Evolutionary conservation across 2,888 invertebrate genomes (phyloP).

Genomic region (Elmis aenea): DNA sequence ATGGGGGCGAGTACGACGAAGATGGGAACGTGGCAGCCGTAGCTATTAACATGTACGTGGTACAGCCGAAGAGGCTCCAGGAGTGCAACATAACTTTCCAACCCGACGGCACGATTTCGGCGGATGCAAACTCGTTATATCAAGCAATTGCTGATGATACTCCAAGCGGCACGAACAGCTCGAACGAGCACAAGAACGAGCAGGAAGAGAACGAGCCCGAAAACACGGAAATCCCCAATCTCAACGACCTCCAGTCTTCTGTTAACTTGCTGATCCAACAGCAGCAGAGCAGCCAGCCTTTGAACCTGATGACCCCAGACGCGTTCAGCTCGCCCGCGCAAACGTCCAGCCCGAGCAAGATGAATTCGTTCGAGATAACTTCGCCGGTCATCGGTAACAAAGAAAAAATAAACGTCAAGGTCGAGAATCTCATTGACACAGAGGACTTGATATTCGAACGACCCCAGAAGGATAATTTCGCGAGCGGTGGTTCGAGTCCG

Average conservation of each 20-base stretch:
- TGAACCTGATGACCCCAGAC: constrained; percentile 83
- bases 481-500: constrained; percentile 84
- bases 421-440: constrained; percentile 35
- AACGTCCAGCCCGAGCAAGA: constrained; percentile 22
- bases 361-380: constrained; percentile 17
- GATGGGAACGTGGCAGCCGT: constrained; percentile 48
- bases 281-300: constrained; percentile 41
- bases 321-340: constrained; percentile 65
- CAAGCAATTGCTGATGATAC: constrained; percentile 18
- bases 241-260: constrained; percentile 42
- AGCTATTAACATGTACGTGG: constrained; percentile 65
- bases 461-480: constrained; percentile 45
- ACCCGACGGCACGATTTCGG: constrained; percentile 30
- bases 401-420: constrained; percentile 25
- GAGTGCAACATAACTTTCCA: constrained; percentile 49
- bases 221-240: constrained; percentile 31
- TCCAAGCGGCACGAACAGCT: constrained; percentile 12
- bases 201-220: constrained; percentile 24
- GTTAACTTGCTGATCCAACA: constrained; percentile 42
- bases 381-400: constrained; percentile 16
- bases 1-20: constrained; percentile 54
- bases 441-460: constrained; percentile 25
- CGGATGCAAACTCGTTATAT: constrained; percentile 22
- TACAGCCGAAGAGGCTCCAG: constrained; percentile 85
- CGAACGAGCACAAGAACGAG: constrained; percentile 23